Conservation (phyloP, 2,113 vertebrate genomes). For the Notothenia coriiceps region DNA sequence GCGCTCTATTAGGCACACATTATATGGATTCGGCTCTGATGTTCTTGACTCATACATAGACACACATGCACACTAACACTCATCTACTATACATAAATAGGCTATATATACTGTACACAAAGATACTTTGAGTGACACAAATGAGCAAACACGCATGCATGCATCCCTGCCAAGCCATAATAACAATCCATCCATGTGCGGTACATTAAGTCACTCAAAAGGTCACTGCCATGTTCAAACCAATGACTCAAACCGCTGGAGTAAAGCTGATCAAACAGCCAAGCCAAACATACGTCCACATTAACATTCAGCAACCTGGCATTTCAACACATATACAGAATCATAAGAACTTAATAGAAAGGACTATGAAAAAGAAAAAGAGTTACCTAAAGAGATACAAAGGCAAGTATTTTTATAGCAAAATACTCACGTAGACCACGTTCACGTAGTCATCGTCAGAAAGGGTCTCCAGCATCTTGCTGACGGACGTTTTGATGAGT, state of each 20-base stretch:
- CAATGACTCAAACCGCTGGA: conserved; percentile 24
- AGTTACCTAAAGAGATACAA: not conserved
- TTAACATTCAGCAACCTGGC: conserved; percentile 22
- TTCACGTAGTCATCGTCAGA: conserved; percentile 98
- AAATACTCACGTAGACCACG: conserved; percentile 92
- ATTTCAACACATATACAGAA: not conserved
- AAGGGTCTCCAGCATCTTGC: conserved; percentile 95
- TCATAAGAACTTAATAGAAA: not conserved
- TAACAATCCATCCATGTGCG: conserved; percentile 46
- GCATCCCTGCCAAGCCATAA: conserved; percentile 21
- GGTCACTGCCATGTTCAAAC: conserved; percentile 40
- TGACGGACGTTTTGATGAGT: conserved; percentile 92
- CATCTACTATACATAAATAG: not conserved
- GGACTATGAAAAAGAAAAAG: not conserved
- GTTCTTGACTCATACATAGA: conserved; percentile 6
- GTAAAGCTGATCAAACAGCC: conserved; percentile 3
- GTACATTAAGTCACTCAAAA: conserved; percentile 45
- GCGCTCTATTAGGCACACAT: conserved; percentile 18
- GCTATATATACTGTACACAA: not conserved
- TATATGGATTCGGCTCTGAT: conserved; percentile 13
- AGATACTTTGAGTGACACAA: conserved; percentile 17
- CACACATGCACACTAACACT: not conserved
- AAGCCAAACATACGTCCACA: conserved; percentile 23
- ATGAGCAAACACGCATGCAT: conserved; percentile 18
- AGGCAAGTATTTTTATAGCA: not conserved